phyloP scores from a whole-genome alignment of 2,113 vertebrate genomes.

The Rhinopomastus cyanomelas region DNA sequence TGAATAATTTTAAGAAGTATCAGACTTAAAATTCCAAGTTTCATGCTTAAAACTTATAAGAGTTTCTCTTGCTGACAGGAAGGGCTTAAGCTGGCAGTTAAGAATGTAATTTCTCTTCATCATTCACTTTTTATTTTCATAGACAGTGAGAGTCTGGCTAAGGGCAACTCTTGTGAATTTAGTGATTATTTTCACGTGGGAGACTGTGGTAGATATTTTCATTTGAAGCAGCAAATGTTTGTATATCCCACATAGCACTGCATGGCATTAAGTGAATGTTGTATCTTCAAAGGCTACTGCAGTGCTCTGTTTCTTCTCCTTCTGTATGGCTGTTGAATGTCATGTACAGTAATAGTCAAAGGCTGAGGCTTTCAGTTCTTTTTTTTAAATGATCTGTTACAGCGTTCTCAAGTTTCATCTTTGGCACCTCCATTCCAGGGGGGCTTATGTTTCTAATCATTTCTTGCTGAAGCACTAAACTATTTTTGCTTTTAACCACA shows the following conservation, averaged over 20 bases:
- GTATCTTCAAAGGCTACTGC: neutral
- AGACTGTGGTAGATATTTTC: neutral
- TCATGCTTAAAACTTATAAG: neutral
- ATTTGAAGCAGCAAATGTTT: neutral
- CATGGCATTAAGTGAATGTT: neutral
- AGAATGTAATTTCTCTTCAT: neutral
- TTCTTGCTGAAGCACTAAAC: neutral
- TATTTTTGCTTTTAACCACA: neutral
- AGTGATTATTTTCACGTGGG: neutral
- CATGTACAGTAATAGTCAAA: neutral
- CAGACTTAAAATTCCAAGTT: neutral
- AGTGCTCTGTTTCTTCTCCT: neutral
- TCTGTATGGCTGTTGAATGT: neutral
- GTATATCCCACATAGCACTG: neutral
- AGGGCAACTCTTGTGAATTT: neutral
- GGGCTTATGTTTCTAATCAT: neutral
- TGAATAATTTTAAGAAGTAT: neutral
- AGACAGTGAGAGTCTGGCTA: neutral
- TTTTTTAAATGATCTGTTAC: neutral
- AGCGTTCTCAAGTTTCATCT: slow-evolving; percentile 11
- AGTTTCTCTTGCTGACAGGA: neutral
- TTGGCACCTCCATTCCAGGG: neutral
- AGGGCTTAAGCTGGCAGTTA: neutral
- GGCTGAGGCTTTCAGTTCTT: neutral
- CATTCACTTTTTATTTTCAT: neutral